Percentiles rank a stretch among this genome's conserved stretches.
phyloP scores from a whole-genome alignment of 2,113 vertebrate genomes.

The Hippotragus niger region DNA sequence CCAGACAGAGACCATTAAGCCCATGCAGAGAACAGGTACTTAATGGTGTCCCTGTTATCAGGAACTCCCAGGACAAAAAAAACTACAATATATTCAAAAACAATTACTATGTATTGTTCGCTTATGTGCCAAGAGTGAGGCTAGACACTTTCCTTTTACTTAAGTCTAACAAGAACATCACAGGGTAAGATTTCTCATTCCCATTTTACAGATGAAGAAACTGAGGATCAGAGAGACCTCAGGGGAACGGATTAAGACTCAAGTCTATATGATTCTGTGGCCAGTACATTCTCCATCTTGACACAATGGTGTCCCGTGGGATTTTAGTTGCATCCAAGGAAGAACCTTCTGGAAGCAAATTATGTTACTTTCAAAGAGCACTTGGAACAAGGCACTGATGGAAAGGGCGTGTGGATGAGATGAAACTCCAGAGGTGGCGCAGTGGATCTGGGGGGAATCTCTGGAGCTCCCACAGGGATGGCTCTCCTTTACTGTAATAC shows the following conservation, averaged over 20 bases:
- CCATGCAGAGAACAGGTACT: accelerated
- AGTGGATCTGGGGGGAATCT: not conserved
- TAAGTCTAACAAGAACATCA: constrained; percentile 67
- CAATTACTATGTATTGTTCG: accelerated
- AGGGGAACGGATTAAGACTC: not conserved
- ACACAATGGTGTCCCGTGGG: not conserved
- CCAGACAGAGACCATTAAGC: not conserved
- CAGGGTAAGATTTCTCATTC: not conserved
- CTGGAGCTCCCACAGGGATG: no score
- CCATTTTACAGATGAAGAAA: not conserved
- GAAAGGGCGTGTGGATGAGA: not conserved
- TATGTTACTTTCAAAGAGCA: not conserved
- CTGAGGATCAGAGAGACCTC: not conserved
- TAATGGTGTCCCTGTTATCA: not conserved
- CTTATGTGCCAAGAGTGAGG: accelerated
- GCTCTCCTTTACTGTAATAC: not conserved
- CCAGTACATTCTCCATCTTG: not conserved
- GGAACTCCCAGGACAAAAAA: not conserved
- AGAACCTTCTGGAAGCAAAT: not conserved
- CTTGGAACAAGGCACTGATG: not conserved
- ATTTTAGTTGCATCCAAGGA: not conserved
- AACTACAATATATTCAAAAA: not conserved
- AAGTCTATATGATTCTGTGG: not conserved
- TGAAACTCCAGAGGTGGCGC: not conserved
- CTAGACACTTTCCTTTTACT: not conserved